These are phyloP conservation scores for Eremophila alpestris DNA, from an alignment of 2,797 vertebrate species.

Conservation along the genomic window DNA sequence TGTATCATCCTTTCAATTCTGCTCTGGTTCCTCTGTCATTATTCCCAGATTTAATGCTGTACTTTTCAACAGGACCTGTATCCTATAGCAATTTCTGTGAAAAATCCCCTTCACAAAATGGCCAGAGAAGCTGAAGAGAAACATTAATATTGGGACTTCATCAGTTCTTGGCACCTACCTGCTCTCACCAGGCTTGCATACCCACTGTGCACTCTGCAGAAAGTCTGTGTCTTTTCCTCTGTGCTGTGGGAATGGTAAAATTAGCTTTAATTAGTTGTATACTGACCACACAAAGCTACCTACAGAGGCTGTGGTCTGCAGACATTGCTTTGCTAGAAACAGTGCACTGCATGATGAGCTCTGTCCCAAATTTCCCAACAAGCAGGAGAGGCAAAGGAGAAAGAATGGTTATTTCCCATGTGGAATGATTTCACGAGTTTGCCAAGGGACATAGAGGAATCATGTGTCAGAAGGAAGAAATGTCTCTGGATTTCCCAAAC, in stretches of 20 bases:
- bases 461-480: neutral
- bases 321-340: neutral
- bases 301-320: neutral
- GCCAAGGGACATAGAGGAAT: neutral
- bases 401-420: constrained; percentile 12
- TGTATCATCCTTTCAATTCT: constrained; percentile 11
- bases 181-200: neutral
- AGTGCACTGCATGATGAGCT: neutral
- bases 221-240: neutral
- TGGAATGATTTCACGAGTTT: neutral
- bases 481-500: neutral
- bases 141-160: neutral
- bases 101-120: constrained; percentile 5
- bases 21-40: neutral
- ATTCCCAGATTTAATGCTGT: neutral
- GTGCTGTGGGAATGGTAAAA: neutral
- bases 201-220: neutral
- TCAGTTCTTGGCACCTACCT: neutral
- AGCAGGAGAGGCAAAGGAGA: neutral
- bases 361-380: neutral
- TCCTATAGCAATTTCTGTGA: neutral
- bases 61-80: neutral
- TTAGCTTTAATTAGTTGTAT: neutral
- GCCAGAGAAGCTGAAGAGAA: neutral
- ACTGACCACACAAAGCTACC: neutral